Conservation (phyloP, 2,888 invertebrate species). For the Fragum fragum region DNA sequence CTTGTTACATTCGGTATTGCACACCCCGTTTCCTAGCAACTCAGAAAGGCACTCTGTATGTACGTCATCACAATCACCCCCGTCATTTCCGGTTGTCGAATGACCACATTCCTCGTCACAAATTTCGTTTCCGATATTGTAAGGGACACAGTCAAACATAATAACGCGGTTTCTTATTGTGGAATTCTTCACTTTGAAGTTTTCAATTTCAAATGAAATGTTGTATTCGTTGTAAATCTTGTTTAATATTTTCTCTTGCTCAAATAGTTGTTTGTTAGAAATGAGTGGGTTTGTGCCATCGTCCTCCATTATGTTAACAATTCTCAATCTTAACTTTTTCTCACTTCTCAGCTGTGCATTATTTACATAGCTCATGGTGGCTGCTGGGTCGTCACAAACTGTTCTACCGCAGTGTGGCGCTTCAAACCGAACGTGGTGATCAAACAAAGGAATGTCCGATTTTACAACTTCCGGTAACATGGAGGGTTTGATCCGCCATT, state of each 20-base stretch:
- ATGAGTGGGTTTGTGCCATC: conserved; percentile 80
- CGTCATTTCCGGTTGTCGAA: conserved; percentile 82
- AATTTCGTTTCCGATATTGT: conserved; percentile 78
- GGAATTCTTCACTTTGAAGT: conserved; percentile 70
- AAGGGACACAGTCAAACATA: conserved; percentile 80
- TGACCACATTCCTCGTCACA: conserved; percentile 82
- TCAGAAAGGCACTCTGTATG: conserved; percentile 66
- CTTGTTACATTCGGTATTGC: conserved; percentile 82
- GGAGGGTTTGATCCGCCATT: conserved; percentile 64
- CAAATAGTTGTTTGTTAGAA: conserved; percentile 72
- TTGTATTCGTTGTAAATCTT: conserved; percentile 82
- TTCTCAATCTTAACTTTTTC: conserved; percentile 77
- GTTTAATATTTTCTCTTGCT: conserved; percentile 76
- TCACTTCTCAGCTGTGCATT: conserved; percentile 65
- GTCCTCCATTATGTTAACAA: conserved; percentile 80
- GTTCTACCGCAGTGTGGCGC: conserved; percentile 83
- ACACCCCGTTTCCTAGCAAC: conserved; percentile 77
- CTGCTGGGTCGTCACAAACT: conserved; percentile 83
- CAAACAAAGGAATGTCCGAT: conserved; percentile 62
- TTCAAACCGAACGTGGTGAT: conserved; percentile 66
- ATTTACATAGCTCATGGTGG: conserved; percentile 74
- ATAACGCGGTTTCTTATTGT: conserved; percentile 73
- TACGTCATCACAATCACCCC: conserved; percentile 83
- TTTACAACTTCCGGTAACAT: conserved; percentile 52
- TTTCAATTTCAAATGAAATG: conserved; percentile 76